Base-by-base conservation (phyloP, 2,888 invertebrate genomes). In the Tetramorium bicarinatum region DNA sequence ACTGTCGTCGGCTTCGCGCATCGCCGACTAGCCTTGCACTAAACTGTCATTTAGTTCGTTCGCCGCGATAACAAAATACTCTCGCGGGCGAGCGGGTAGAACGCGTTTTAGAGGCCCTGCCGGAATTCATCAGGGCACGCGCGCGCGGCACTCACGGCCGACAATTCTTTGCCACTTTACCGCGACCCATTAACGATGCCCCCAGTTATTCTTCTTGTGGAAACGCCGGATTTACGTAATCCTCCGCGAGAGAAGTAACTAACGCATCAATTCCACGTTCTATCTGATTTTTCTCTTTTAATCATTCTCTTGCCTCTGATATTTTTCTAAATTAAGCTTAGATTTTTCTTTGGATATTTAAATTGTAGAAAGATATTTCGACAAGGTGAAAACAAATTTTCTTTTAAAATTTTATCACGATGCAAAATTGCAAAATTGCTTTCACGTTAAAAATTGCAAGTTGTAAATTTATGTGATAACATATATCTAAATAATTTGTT, bases 21-120 rank as follows among this genome's bases (percentile, higher is more conserved):
- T 93, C 93, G 92, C 93, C 91, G 90, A 88, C 93, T 93, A 94
- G 94, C 93, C 93, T 94, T 94, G 93, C 91, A 94, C 94, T 94
- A 93, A 94, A 92, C 91, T 90, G 91, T 91, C 92, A 90, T 91
- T 91, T 90, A 89, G 91, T 88, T 89, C 91, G 87, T 88, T 47
- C 47, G 88, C 87, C 90, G 89, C 90, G 93, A 91, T 93, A 89
- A 91, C 91, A 90, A 93, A 93, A 93, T 80, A 86, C 90, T 89
- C 64, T 41, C 29, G 87, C 88, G 86, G 85, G 88, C 90, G 90
- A 85, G 87, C 62, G 18, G 76, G 84, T 54, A 86, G 76, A 66
- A 44, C 49, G 83, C 87, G 85, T 91, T 91, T 90, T 86, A 91
- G 88, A 92, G 88, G 83, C 85, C 90, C 90, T 86, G 88, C 89